Base-by-base conservation (phyloP, 2,888 invertebrate genomes). In the Galerucella nymphaeae region DNA sequence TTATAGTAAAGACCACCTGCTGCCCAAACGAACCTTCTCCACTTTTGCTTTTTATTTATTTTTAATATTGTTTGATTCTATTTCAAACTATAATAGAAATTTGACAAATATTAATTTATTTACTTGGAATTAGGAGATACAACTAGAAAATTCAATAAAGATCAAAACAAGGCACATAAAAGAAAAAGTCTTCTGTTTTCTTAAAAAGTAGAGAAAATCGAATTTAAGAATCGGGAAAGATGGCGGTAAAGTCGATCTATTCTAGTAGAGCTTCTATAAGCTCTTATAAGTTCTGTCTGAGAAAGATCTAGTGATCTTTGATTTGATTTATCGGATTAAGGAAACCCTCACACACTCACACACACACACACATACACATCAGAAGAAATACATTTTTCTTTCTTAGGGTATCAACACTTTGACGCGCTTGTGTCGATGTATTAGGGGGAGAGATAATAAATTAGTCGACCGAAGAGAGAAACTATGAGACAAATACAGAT, bases 261-360 rank as follows among this genome's bases (percentile, higher is more conserved):
- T 75, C 77, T 74, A 72, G 78, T 71, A 70, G 74, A 69, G 76
- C 76, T 78, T 75, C 78, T 71, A 72, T 78, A 78, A 78, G 76
- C 75, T 75, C 78, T 78, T 78, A 77, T 78, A 75, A 78, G 79
- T 77, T 78, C 80, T 71, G 76, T 74, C 75, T 77, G 75, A 75
- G 74, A 71, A 70, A 77, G 77, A 77, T 77, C 77, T 77, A 78
- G 77, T 79, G 82, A 83, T 84, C 84, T 84, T 83, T 84, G 84
- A 84, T 84, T 84, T 83, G 83, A 82, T 83, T 82, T 83, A 84
- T 83, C 83, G 83, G 84, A 84, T 84, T 83, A 83, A 78, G 80
- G 80, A 78, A 81, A 75, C 81, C 82, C 80, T 76, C 76, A 73
- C 77, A 62, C 61, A 18, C 61, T 16, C 61, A 62, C 18, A 45